Conservation (phyloP, 2,113 vertebrate genomes). For the Sinocyclocheilus maitianheensis region DNA sequence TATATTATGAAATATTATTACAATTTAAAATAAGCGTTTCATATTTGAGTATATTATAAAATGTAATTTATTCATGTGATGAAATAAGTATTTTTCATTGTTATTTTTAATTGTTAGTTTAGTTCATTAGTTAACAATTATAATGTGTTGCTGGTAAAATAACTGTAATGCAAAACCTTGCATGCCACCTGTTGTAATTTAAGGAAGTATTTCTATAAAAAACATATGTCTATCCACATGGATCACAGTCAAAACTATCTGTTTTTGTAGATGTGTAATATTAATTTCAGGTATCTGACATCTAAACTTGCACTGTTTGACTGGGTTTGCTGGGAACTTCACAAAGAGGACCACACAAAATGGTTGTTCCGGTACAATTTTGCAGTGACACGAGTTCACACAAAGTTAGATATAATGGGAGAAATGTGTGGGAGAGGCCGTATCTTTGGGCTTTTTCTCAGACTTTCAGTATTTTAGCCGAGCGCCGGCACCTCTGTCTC, state of each 20-base stretch:
- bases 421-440: slow-evolving; percentile 18
- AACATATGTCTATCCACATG: neutral
- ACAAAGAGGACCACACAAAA: neutral
- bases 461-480: slow-evolving; percentile 27
- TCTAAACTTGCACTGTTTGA: neutral
- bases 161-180: too few species aligned
- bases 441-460: slow-evolving; percentile 23
- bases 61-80: too few species aligned
- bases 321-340: neutral
- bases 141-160: too few species aligned
- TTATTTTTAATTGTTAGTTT: neutral
- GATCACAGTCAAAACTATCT: too few species aligned
- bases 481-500: slow-evolving; percentile 44
- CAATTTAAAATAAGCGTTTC: too few species aligned
- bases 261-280: neutral
- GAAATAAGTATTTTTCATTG: neutral
- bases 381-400: slow-evolving; percentile 18
- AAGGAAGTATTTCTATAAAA: neutral
- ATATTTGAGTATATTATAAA: too few species aligned
- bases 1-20: too few species aligned
- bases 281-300: neutral
- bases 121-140: neutral
- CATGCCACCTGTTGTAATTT: neutral
- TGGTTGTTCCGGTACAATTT: neutral
- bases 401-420: slow-evolving; percentile 23